Evolutionary conservation across 2,113 vertebrate species (phyloP).

Genomic region (Salminus brasiliensis): DNA sequence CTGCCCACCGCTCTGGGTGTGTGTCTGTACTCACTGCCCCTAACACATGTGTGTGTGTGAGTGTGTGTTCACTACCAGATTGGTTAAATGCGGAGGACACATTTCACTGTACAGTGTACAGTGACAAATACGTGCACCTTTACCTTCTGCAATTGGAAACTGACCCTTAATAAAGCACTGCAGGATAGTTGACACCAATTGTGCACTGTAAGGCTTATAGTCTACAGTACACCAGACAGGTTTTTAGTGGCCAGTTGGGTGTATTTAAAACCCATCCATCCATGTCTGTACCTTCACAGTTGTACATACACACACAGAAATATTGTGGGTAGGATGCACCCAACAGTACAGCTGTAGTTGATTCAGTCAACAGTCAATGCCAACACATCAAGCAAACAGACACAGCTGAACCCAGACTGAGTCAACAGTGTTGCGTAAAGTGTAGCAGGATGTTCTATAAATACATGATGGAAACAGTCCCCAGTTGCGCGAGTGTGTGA

Average conservation of each 20-base stretch:
- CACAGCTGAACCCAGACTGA: constrained; percentile 10
- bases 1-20: too few species aligned
- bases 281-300: not conserved
- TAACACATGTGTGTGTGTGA: too few species aligned
- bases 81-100: too few species aligned
- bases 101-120: too few species aligned
- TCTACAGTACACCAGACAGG: not conserved
- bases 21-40: too few species aligned
- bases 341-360: not conserved
- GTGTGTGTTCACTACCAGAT: too few species aligned
- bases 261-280: not conserved
- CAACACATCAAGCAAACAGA: constrained; percentile 29
- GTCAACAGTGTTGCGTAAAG: constrained; percentile 46
- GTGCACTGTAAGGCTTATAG: too few species aligned
- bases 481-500: not conserved
- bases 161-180: too few species aligned
- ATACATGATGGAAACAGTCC: constrained; percentile 8
- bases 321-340: not conserved
- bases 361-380: constrained; percentile 10
- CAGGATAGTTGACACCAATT: too few species aligned
- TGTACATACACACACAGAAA: not conserved
- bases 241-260: not conserved
- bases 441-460: constrained; percentile 36
- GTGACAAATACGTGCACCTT: too few species aligned
- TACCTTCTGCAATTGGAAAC: too few species aligned